Evolutionary conservation across 1,140 invertebrate species (phyloP).

Genomic region (Camponotus pennsylvanicus): DNA sequence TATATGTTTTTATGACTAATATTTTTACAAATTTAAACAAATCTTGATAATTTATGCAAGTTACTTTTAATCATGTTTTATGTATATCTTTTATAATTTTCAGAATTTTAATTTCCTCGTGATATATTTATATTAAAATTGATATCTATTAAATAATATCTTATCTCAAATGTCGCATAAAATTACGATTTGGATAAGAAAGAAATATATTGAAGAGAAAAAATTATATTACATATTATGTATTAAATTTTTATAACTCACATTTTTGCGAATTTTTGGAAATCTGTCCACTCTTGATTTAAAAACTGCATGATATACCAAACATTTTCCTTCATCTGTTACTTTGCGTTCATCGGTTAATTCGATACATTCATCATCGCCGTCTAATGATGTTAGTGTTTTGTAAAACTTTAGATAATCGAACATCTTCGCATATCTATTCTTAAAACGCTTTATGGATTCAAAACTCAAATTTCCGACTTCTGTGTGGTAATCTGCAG

Average conservation of each 20-base stretch:
- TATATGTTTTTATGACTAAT: not conserved
- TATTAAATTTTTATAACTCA: not conserved
- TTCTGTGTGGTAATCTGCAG: conserved; percentile 60
- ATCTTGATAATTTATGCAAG: no score
- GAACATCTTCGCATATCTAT: not conserved
- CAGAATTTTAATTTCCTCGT: not conserved
- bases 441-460: conserved; percentile 56
- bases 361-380: conserved; percentile 1
- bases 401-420: not conserved
- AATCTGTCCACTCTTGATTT: conserved; percentile 70
- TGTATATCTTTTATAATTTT: not conserved
- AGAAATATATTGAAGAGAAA: not conserved
- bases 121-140: not conserved
- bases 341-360: not conserved
- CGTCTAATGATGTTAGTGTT: not conserved
- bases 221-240: not conserved
- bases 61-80: not conserved
- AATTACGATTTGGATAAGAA: not conserved
- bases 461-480: conserved; percentile 68
- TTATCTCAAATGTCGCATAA: not conserved
- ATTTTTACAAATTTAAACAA: not conserved
- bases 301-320: conserved; percentile 69
- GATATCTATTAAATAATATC: not conserved
- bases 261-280: not conserved
- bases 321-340: not conserved